Conservation (phyloP, 2,113 vertebrate species). For the Lipotes vexillifer region DNA sequence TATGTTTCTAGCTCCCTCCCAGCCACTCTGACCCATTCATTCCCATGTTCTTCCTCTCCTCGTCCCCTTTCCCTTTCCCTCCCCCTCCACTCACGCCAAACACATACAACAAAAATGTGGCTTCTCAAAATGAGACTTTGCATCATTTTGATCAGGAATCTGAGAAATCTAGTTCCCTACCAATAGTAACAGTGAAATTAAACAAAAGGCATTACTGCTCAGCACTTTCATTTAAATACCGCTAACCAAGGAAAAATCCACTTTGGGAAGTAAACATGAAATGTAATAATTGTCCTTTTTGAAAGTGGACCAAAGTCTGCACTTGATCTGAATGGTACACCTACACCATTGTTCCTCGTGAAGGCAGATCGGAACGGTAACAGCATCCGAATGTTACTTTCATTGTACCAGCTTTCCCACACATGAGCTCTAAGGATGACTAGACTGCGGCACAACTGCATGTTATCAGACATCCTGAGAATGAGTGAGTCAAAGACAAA, state of each 20-base stretch:
- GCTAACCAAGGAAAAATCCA: not conserved
- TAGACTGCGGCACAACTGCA: not conserved
- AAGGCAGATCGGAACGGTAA: not conserved
- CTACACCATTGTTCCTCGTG: fast-evolving
- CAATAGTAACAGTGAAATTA: not conserved
- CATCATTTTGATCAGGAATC: constrained; percentile 25
- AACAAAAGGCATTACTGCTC: not conserved
- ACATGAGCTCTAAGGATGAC: not conserved
- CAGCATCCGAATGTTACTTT: not conserved
- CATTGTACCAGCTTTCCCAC: not conserved
- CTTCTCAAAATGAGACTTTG: not conserved
- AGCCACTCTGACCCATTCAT: not conserved
- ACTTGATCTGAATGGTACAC: not conserved
- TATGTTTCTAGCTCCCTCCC: not conserved
- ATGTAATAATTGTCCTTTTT: not conserved
- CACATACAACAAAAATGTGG: not conserved
- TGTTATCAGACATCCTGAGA: not conserved
- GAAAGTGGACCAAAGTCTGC: not conserved
- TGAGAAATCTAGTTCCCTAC: not conserved
- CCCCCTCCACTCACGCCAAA: not conserved
- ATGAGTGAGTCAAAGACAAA: not conserved
- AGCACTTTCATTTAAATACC: not conserved
- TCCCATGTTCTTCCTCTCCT: not conserved
- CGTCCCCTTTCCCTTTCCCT: too few relatives aligned
- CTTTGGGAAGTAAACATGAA: not conserved